Conservation (phyloP, 2,113 vertebrate genomes). For the Naja naja region DNA sequence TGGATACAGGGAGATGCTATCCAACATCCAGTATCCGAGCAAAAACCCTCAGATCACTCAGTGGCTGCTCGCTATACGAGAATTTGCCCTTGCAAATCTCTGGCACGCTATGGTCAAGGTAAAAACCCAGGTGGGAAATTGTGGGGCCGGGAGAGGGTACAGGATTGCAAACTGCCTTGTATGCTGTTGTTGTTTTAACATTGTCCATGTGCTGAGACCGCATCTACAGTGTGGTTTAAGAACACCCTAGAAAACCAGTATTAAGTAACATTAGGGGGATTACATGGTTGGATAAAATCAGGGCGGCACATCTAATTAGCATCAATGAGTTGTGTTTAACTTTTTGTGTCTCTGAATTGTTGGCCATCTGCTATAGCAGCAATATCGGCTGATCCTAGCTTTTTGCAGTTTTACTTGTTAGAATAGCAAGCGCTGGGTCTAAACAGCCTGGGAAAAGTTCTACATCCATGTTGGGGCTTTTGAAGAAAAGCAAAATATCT, state of each 20-base stretch:
- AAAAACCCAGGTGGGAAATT: slow-evolving; percentile 39
- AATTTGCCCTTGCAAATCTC: slow-evolving; percentile 56
- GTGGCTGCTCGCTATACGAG: slow-evolving; percentile 42
- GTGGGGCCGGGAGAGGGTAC: slow-evolving; percentile 32
- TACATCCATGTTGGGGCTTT: not conserved
- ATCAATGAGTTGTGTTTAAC: not conserved
- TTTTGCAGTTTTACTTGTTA: not conserved
- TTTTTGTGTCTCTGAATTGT: not conserved
- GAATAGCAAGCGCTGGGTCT: not conserved
- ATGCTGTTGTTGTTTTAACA: not conserved
- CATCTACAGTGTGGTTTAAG: not conserved
- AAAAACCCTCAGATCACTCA: slow-evolving; percentile 28
- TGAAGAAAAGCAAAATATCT: not conserved
- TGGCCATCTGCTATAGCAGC: not conserved
- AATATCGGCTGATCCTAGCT: not conserved
- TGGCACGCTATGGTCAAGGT: slow-evolving; percentile 49
- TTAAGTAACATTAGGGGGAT: slow-evolving; percentile 2
- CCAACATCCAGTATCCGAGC: slow-evolving; percentile 34
- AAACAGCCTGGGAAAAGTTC: not conserved
- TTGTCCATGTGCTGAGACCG: not conserved
- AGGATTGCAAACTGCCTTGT: slow-evolving; percentile 12
- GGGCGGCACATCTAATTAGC: not conserved
- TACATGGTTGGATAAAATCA: not conserved
- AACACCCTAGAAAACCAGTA: slow-evolving; percentile 15
- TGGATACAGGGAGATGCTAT: slow-evolving; percentile 46